A percentile compares a stretch with the other conserved stretches of the same genome.
Evolutionary conservation across 2,113 vertebrate genomes (phyloP).

Genomic region (Eolophus roseicapilla): DNA sequence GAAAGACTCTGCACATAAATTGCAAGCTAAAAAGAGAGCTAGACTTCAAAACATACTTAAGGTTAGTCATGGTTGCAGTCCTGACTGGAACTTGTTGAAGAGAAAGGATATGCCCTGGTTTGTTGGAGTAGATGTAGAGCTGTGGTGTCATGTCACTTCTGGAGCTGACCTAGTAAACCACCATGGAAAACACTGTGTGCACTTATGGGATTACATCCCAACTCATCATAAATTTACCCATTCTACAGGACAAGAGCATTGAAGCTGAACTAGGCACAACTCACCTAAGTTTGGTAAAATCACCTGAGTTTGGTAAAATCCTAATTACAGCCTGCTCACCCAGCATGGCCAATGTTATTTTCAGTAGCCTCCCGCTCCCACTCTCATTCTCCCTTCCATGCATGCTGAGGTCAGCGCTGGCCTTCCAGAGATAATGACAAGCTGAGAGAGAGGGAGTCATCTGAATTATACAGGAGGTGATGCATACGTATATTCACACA

Average conservation of each 20-base stretch:
- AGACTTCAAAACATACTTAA: accelerated
- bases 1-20: background rate
- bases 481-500: background rate
- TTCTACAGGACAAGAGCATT: background rate
- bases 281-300: background rate
- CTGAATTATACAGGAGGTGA: background rate
- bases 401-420: background rate
- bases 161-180: background rate
- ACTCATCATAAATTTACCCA: accelerated
- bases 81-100: background rate
- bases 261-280: background rate
- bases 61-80: background rate
- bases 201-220: background rate
- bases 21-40: background rate
- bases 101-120: background rate
- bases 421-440: background rate
- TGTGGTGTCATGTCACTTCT: background rate
- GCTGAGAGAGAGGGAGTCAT: background rate
- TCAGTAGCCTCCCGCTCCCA: background rate
- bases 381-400: accelerated
- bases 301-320: background rate
- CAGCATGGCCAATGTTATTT: background rate
- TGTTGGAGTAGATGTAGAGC: background rate
- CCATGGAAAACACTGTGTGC: background rate
- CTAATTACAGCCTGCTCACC: background rate